Base-by-base conservation (phyloP, 2,113 vertebrate genomes). In the Cyanoderma ruficeps region DNA sequence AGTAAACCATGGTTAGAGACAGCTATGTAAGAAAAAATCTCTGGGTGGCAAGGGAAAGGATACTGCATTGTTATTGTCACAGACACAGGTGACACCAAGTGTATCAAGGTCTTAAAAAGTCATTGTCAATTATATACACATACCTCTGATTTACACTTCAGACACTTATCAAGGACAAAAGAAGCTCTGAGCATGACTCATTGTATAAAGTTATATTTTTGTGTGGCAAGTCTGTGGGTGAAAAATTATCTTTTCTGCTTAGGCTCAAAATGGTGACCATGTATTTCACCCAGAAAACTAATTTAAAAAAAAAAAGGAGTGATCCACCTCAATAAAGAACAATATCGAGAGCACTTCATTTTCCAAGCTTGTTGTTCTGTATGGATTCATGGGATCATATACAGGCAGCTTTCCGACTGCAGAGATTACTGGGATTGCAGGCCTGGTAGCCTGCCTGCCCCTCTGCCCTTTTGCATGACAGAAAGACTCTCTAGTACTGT, bases 51-150 rank as follows among this genome's bases (percentile, higher is more conserved):
- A 86, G 41, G 42, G 37, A 86, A 87, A 85, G 65, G 23, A 75
- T 77, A 68, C 6, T 90, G 42, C 12, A 28, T 12, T 88, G 21
- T 11, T 78, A 15, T 37, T 79, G 71, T 74, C 50, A 79, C 41
- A 93, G 68, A 56, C 46, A 44, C 16, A 87, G 64, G 72, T 88
- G 81, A 92, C 49, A 68, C 9, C 41, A 75, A 68, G 13, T 75
- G 7, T 63, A 75, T 44, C 30, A 67, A 74, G 44, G 50, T 65
- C 63, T 96, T 83, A 63, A 95, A 96, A 96, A 94, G 47, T 85
- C 44, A 85, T n/a, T 55, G 46, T 50, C 70, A 87, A 9, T 90
- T 94, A 72, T 65, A 85, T 12, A 83, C 27, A 65, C 30, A 61
- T 76, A 30, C 11, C 39, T 85, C 46, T 83, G 70, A 85, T 94